Base-by-base conservation (phyloP, 2,113 vertebrate species). In the Sinocyclocheilus rhinocerous region DNA sequence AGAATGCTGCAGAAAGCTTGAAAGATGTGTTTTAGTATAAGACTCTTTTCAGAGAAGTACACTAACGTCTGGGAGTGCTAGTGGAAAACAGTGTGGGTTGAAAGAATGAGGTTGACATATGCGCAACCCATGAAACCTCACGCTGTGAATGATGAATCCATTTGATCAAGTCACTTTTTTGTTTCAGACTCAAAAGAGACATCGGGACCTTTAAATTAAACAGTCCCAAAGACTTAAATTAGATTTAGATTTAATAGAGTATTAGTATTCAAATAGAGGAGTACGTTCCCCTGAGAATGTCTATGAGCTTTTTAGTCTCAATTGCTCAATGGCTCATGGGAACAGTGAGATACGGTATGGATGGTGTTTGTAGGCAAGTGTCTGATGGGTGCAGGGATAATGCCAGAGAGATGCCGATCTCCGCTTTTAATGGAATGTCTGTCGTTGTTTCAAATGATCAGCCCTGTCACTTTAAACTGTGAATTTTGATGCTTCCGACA, bases 361-460 rank as follows among this genome's bases (percentile, higher is more conserved):
- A 92, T 91, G 85, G 89, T 89, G 91, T 92, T 93, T 91, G 89
- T 91, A 94, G 92, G 91, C 91, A 91, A 89, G 90, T 93, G 91
- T 92, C 92, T 92, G 92, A 94, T 93, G 90, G 83, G 76, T 87
- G 89, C 88, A 88, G 90, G 90, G 91, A 94, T 93, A 91, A 93
- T 90, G 89, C 90, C 90, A 89, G 90, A 88, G 76, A 93, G 81
- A 91, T 87, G 87, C 72, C 87, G 88, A 90, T 94, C 90, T 90
- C 79, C 59, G 48, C 89, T 77, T 91, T 90, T 93, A 93, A 94
- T 91, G 89, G 88, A 90, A 90, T 76, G 69, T 87, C 80, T 90
- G 92, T 89, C 88, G 89, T 93, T 93, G 92, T 92, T 94, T 92
- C 86, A 89, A 92, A 91, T 89, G 90, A 92, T 93, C 92, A 89